A percentile compares a stretch with the other conserved stretches of the same genome.
phyloP scores from a whole-genome alignment of 2,113 vertebrate genomes.

The Eulacestoma nigropectus region DNA sequence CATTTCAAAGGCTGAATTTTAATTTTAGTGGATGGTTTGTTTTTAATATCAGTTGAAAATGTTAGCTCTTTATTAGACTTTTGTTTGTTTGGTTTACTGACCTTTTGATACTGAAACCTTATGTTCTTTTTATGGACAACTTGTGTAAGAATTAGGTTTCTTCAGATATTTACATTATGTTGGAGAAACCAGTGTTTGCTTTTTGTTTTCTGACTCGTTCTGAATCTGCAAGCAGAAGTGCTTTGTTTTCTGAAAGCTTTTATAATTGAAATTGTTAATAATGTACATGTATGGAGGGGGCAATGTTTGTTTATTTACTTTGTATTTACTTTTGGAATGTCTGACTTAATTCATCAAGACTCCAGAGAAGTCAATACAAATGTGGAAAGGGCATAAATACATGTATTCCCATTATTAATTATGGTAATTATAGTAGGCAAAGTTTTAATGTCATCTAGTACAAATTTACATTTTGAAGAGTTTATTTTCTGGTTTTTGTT shows the following conservation, averaged over 20 bases:
- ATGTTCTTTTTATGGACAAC: neutral
- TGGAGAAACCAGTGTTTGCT: neutral
- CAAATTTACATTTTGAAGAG: neutral
- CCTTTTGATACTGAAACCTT: neutral
- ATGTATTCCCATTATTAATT: neutral
- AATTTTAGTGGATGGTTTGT: slow-evolving; percentile 17
- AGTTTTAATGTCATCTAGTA: neutral
- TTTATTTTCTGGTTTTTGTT: neutral
- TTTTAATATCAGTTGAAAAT: slow-evolving; percentile 32
- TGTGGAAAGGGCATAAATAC: neutral
- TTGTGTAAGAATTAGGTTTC: neutral
- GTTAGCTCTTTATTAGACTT: neutral
- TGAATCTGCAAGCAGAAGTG: neutral
- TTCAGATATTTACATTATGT: neutral
- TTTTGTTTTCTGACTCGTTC: neutral
- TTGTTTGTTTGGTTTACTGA: neutral
- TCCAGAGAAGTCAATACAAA: neutral
- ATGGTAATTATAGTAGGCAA: neutral
- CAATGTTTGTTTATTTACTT: neutral
- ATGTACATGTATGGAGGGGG: neutral
- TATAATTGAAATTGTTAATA: neutral
- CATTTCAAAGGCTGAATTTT: slow-evolving; percentile 46
- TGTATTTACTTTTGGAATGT: neutral
- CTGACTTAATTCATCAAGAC: neutral
- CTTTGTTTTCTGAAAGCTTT: neutral